Base-by-base conservation (phyloP, 2,797 vertebrate genomes). In the Semotilus atromaculatus region DNA sequence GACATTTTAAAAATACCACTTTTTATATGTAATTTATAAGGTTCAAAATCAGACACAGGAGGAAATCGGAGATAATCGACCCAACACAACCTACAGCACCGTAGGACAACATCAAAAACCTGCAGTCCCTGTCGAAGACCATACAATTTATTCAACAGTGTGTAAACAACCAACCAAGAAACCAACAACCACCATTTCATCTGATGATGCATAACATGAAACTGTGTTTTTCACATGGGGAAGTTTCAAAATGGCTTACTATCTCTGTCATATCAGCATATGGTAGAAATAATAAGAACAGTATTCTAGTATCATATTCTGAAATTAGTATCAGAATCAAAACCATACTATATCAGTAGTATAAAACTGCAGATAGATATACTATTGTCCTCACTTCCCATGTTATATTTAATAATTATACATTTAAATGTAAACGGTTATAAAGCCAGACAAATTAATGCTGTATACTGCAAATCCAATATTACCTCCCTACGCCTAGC, bases 111-210 rank as follows among this genome's bases (percentile, higher is more conserved):
- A 73, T 26, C 8, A 51, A 51, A 51, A 31, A 31, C 43, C 26
- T 31, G 5, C 8, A 48, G 1, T 7, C 18, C 0, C 16, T 0
- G 1, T 10, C 10, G 9, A 51, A 51, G 71, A 51, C 1, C 9
- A 3, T 21, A 31, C 45, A 11, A 1, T 51, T 7, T 73, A 31
- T 73, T 7, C 45, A 21, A 0, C 0, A 0, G 13, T 51, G 26
- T 48, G 0, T 43, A 73, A 73, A 18, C 40, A 0, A 4, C 1
- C 71, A 21, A 45, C 7, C 13, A 7, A 9, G n/a, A 73, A 10
- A 31, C 45, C 16, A 73, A 3, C 18, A 73, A 3, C 18, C 26
- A 7, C 45, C 18, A 11, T 73, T 73, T 34, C 4, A 31, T 29
- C 16, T 29, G 8, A 73, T 21, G 26, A 73, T 0, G 0, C 18